Base-by-base conservation (phyloP, 2,797 vertebrate genomes). In the Melanotaenia pygmaea region DNA sequence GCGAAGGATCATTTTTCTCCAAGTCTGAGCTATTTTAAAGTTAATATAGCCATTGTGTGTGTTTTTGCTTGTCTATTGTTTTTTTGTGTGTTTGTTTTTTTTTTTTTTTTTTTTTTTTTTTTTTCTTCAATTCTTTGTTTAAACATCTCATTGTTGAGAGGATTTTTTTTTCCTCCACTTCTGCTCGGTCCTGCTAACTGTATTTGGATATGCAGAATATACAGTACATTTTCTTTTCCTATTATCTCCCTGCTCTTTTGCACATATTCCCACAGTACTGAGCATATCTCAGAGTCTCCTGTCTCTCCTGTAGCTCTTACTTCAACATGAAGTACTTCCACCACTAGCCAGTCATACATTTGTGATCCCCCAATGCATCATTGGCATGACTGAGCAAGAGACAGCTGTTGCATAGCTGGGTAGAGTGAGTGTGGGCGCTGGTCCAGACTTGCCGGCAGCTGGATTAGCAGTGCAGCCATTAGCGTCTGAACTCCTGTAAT, bases 401-500 rank as follows among this genome's bases (percentile, higher is more conserved):
- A 69, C 92, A 93, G 90, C 93, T 92, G 91, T 83, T 82, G 45
- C 59, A 26, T 74, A 78, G 81, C 73, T 9, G 60, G 86, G 79
- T 74, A 74, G 81, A 80, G 81, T 71, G 62, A 80, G 72, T 80
- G 53, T 5, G 80, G 91, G 87, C 90, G 86, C 45, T 0, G 53
- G 82, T 89, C 90, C 91, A 93, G 85, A 59, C 69, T 81, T 59
- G 81, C 86, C 77, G 14, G 84, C 93, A 92, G 92, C 93, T 92
- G 91, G 91, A 94, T 93, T 92, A 92, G 88, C 86, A 59, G 79
- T 72, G 78, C 77, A 80, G 72, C 86, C 86, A 92, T 94, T 94
- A 94, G 91, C 91, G 91, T 91, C 83, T 93, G 92, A 93, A 91
- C 90, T 91, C 86, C 86, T 88, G 91, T 94, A 92, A 93, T 92